Conservation (phyloP, 2,113 vertebrate species). For the Phyllostomus hastatus region DNA sequence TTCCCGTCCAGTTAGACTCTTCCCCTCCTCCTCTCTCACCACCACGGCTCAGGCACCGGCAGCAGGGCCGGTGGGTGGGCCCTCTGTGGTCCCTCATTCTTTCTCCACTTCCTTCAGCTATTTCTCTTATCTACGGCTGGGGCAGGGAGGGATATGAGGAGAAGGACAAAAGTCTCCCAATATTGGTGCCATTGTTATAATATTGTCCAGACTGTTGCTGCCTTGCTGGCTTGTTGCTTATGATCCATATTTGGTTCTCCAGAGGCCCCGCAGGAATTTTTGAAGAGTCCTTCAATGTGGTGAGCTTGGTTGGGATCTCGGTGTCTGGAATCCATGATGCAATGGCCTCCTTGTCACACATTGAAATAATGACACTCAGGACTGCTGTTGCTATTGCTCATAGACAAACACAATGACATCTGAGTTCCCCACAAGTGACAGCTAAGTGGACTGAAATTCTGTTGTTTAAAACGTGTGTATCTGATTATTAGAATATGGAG, state of each 20-base stretch:
- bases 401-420: constrained; percentile 71
- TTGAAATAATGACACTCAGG: constrained; percentile 71
- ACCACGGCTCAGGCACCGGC: background rate
- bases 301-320: background rate
- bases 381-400: constrained; percentile 67
- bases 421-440: constrained; percentile 65
- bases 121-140: background rate
- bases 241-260: background rate
- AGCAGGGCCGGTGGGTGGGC: too few species aligned
- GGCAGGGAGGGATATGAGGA: background rate
- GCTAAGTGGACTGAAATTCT: constrained; percentile 65
- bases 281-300: constrained; percentile 68
- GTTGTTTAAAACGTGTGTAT: constrained; percentile 59
- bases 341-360: constrained; percentile 61
- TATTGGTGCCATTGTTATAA: background rate
- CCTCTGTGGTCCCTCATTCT: background rate
- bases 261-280: constrained; percentile 51
- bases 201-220: background rate
- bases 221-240: background rate
- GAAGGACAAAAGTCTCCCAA: background rate
- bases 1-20: background rate
- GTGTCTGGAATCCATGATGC: constrained; percentile 58
- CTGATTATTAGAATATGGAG: constrained; percentile 62
- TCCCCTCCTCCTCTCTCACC: background rate
- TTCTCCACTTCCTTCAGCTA: background rate